Evolutionary conservation across 2,888 invertebrate genomes (phyloP), one percentile per base, ranked within the genome.

Genomic region (Tenthredo notha): DNA sequence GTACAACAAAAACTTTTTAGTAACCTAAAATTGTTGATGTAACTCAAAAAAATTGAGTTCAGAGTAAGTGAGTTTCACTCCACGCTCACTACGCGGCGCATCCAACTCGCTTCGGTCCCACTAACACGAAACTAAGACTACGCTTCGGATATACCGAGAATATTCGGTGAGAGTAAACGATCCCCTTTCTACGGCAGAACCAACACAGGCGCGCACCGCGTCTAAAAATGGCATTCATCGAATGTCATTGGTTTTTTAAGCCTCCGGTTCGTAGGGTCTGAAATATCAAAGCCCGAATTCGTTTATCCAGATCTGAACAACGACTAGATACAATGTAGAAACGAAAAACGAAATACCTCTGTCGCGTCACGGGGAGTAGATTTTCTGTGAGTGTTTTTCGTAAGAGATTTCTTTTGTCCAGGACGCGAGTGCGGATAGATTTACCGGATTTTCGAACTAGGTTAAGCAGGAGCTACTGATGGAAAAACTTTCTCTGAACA

Each of bases 381-480:
- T 77, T 77, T 54, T 77, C 77, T 54, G n/a, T 5, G 2, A 50
- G 75, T 50, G 54, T 77, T 54, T 33, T 29, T n/a, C 50, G 33
- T 5, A 47, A 47, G 9, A 75, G 47, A 75, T 25, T 75, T 47
- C 21, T 75, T 75, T 75, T 47, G 43, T 75, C 47, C 47, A 15
- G 21, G n/a, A 75, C 29, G 25, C 54, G 15, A 50, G 15, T 33
- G 7, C n/a, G 77, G 77, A 77, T 77, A 50, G 77, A 54, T 77
- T 54, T 33, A 54, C n/a, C 15, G 54, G 77, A 33, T 77, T 77
- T 75, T 29, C 29, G n/a, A 77, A 77, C 50, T 77, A 54, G 77
- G 54, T 77, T 54, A 54, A 77, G 77, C 77, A 29, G 54, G n/a
- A 50, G 29, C 33, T 77, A 21, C 54, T 50, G 77, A 77, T 77